Percentiles rank a stretch among this genome's conserved stretches.
These are phyloP conservation scores for Odocoileus virginianus DNA, from an alignment of 2,113 vertebrate species.

Conservation along the genomic window DNA sequence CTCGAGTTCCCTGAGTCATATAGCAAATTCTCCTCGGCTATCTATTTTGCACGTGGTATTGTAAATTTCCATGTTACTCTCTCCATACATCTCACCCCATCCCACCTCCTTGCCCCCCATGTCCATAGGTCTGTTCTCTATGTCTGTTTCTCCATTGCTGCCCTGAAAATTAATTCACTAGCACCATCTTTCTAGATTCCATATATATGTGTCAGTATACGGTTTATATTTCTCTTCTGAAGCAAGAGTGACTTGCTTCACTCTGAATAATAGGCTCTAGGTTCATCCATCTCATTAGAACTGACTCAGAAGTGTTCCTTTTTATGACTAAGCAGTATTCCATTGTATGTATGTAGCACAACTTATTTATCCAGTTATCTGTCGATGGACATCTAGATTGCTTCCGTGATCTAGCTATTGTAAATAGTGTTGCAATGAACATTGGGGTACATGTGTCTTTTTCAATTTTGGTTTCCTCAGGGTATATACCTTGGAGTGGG, in stretches of 20 bases:
- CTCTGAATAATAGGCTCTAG: neutral
- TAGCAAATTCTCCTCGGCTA: neutral
- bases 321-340: neutral
- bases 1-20: neutral
- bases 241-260: neutral
- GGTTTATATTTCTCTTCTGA: neutral
- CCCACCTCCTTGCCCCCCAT: neutral
- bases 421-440: neutral
- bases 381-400: neutral
- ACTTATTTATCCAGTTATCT: neutral
- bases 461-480: neutral
- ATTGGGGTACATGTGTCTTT: neutral
- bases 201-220: neutral
- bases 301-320: neutral
- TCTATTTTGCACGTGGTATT: neutral
- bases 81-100: neutral
- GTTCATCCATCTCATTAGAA: neutral
- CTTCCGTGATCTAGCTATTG: neutral
- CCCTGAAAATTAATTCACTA: neutral
- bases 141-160: neutral
- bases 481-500: neutral
- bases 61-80: neutral
- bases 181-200: neutral
- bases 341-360: neutral
- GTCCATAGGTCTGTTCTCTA: neutral